phyloP scores from a whole-genome alignment of 2,797 vertebrate species.

The Aplochiton taeniatus region DNA sequence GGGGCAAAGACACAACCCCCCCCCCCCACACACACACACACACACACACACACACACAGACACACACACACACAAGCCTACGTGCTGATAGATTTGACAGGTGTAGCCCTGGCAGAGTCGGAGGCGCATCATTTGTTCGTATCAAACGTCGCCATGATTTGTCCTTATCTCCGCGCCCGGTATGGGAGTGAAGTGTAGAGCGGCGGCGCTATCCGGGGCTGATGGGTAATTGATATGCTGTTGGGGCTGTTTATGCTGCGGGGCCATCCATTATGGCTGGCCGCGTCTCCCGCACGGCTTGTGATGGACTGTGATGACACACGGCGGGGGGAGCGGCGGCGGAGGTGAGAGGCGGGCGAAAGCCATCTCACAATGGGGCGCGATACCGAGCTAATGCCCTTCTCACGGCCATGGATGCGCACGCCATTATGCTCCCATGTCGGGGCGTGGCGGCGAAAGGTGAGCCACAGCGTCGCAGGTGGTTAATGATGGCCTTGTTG shows the following conservation, averaged over 20 bases:
- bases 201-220: constrained; percentile 58
- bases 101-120: constrained; percentile 48
- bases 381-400: constrained; percentile 77
- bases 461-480: too few relatives aligned
- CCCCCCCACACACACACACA: constrained; percentile 16
- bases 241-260: constrained; percentile 64
- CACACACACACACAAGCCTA: constrained; percentile 13
- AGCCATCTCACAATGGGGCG: constrained; percentile 68
- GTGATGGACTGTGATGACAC: constrained; percentile 70
- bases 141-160: constrained; percentile 37
- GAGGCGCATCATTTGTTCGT: constrained; percentile 54
- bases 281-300: constrained; percentile 52
- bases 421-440: constrained; percentile 67
- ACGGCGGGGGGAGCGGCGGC: constrained; percentile 51
- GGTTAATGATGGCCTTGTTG: too few relatives aligned
- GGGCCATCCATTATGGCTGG: constrained; percentile 69
- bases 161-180: constrained; percentile 50
- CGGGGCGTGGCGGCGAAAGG: constrained; percentile 59
- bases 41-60: constrained; percentile 2
- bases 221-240: constrained; percentile 79
- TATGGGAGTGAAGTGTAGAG: constrained; percentile 38
- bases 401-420: constrained; percentile 72
- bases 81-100: constrained; percentile 54
- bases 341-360: constrained; percentile 43
- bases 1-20: neutral